Evolutionary conservation across 2,888 invertebrate genomes (phyloP), one percentile per base, ranked within the genome.

Genomic region (Acronicta aceris): DNA sequence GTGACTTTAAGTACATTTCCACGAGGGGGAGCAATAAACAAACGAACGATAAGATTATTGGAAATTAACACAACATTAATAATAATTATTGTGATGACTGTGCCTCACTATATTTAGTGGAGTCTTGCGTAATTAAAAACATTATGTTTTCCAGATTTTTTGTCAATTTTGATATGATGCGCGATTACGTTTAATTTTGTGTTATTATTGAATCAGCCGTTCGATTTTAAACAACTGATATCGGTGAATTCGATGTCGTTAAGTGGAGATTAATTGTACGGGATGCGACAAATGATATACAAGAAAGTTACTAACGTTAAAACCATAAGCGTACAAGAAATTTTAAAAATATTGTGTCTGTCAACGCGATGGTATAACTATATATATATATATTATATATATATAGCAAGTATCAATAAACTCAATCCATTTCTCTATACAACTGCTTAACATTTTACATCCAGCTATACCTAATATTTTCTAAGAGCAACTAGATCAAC

Each of bases 1-100:
- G 68, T 88, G 90, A 89, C 84, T 78, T 71, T 79, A 81, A 71
- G 92, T 91, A 92, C 83, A 87, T 89, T 93, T 93, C 93, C 93
- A 92, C 85, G 67, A 84, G 83, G 82, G 82, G 86, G 81, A 71
- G 59, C 68, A 79, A 82, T 82, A 85, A 89, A 88, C 88, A 89
- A 87, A 49, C 36, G 71, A 56, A 66, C 68, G 83, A 86, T 88
- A 87, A 84, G 81, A 77, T 68, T 71, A 81, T 74, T 83, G 83
- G 79, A 81, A 82, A 82, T 82, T 83, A 79, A 83, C 81, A 65
- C 68, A 70, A 74, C 74, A 79, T 77, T 74, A 71, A 74, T 79
- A 74, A 71, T 72, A 71, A 74, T 79, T 72, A 71, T 61, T 74
- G 67, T 66, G 42, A 61, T 64, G 59, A 68, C 58, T 66, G 68